These are phyloP conservation scores for Molossus molossus DNA, from an alignment of 2,797 vertebrate genomes.

Conservation along the genomic window DNA sequence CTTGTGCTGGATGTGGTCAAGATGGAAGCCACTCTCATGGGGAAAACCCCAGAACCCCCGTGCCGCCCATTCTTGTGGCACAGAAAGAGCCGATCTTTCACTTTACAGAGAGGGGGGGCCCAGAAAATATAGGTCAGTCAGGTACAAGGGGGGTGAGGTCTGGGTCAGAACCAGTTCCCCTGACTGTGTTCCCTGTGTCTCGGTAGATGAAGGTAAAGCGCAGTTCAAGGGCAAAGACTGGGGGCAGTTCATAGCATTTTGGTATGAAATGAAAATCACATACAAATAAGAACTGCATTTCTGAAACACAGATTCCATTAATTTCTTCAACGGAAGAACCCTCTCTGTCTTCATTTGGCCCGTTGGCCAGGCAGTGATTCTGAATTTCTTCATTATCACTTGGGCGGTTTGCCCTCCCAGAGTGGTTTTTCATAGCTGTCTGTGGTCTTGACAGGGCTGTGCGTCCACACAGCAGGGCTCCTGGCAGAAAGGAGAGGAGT, in stretches of 20 bases:
- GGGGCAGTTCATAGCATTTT: constrained; percentile 19
- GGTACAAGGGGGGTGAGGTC: background rate
- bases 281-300: background rate
- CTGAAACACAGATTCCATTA: constrained; percentile 17
- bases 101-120: background rate
- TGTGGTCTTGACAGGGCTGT: constrained; percentile 53
- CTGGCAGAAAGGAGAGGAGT: constrained; percentile 62
- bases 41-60: background rate
- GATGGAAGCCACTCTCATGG: background rate
- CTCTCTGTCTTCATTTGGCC: constrained; percentile 32
- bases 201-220: background rate
- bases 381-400: constrained; percentile 75
- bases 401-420: constrained; percentile 7
- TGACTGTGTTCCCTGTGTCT: background rate
- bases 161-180: background rate
- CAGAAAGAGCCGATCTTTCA: background rate
- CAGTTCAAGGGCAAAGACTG: background rate
- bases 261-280: constrained; percentile 56
- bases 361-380: constrained; percentile 38
- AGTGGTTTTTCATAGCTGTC: constrained; percentile 58
- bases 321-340: constrained; percentile 34
- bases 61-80: background rate
- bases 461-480: constrained; percentile 59
- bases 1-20: background rate
- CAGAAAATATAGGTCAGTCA: background rate